These are phyloP conservation scores for Pipistrellus pygmaeus DNA, from an alignment of 2,797 vertebrate genomes.

Conservation along the genomic window DNA sequence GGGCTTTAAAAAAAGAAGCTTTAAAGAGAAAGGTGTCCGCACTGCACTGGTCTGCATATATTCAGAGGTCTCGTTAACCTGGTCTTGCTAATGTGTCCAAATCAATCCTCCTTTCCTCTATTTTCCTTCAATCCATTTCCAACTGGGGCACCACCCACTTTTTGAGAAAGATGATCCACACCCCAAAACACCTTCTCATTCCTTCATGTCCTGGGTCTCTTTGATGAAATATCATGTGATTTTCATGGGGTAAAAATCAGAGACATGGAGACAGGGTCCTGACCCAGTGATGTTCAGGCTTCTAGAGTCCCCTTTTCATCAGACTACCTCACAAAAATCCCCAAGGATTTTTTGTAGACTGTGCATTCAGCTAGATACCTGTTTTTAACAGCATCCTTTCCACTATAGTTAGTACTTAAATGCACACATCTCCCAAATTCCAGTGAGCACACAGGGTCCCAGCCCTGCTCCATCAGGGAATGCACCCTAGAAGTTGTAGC, in stretches of 20 bases:
- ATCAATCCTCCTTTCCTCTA: not conserved
- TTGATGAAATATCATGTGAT: not conserved
- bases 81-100: not conserved
- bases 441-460: not conserved
- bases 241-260: not conserved
- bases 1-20: not conserved
- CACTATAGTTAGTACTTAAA: not conserved
- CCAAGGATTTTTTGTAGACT: not conserved
- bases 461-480: not conserved
- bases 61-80: not conserved
- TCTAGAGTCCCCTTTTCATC: not conserved
- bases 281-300: not conserved
- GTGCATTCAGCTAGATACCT: not conserved
- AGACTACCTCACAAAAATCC: not conserved
- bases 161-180: not conserved
- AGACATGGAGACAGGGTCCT: not conserved
- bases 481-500: not conserved
- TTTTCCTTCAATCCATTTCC: constrained; percentile 23
- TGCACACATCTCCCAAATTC: not conserved
- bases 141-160: not conserved
- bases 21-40: not conserved
- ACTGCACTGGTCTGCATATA: not conserved
- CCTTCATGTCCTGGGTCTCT: not conserved
- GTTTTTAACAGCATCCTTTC: not conserved
- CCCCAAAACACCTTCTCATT: not conserved